Conservation (phyloP, 2,888 invertebrate genomes). For the Itoplectis maculator region DNA sequence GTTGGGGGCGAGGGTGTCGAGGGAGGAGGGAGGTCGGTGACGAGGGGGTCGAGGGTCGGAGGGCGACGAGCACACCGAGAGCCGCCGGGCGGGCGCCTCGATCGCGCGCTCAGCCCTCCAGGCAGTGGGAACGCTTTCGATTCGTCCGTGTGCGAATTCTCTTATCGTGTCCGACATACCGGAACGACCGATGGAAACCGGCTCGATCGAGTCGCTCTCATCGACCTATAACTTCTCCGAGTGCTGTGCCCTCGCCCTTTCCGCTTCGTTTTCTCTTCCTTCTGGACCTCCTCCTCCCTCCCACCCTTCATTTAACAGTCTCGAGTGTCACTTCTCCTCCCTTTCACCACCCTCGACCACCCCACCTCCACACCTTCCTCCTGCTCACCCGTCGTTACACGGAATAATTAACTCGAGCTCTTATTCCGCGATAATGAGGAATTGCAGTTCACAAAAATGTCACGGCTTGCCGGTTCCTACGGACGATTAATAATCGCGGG, state of each 20-base stretch:
- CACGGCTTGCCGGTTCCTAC: constrained; percentile 1
- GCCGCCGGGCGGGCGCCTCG: too few relatives aligned
- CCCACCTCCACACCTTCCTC: too few relatives aligned
- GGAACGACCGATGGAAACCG: constrained; percentile 47
- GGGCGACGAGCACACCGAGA: constrained; percentile 54
- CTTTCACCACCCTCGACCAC: too few relatives aligned
- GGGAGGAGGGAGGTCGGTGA: too few relatives aligned
- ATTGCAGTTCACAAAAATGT: constrained; percentile 38
- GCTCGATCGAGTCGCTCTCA: constrained; percentile 30
- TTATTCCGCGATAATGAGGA: constrained; percentile 48
- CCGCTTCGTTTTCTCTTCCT: constrained; percentile 30
- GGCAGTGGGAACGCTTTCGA: constrained; percentile 32
- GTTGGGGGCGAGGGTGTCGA: too few relatives aligned
- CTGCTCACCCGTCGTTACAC: background rate
- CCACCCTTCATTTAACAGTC: constrained; percentile 32
- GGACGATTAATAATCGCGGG: constrained; percentile 14
- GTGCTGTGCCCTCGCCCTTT: constrained; percentile 5
- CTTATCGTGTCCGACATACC: constrained; percentile 57
- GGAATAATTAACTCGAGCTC: constrained; percentile 43
- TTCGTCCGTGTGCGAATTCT: constrained; percentile 47
- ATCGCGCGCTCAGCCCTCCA: background rate
- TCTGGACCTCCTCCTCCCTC: background rate
- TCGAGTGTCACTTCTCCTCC: constrained; percentile 13
- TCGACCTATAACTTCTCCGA: constrained; percentile 20
- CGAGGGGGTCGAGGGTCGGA: too few relatives aligned